Conservation (phyloP, 2,888 invertebrate genomes). For the Dryomyza anilis region DNA sequence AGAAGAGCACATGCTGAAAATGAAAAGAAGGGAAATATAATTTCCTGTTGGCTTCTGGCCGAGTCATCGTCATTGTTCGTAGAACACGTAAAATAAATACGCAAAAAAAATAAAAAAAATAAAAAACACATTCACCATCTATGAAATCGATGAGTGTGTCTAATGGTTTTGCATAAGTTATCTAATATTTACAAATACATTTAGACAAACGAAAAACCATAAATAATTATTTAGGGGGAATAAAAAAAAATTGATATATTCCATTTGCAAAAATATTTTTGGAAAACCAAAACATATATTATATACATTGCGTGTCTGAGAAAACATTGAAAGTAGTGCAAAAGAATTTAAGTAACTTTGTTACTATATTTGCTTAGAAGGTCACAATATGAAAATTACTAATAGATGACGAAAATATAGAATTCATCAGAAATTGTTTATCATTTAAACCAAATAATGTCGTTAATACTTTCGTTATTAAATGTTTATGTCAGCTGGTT, state of each 20-base stretch:
- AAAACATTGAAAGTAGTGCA: too few species aligned
- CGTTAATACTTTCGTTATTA: too few species aligned
- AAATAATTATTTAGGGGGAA: not conserved
- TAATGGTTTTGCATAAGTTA: not conserved
- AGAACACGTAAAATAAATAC: not conserved
- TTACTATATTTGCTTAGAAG: too few species aligned
- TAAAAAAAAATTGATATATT: not conserved
- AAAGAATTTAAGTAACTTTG: too few species aligned
- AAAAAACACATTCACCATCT: not conserved
- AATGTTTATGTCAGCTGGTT: too few species aligned
- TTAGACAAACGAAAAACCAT: not conserved
- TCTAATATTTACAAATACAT: not conserved
- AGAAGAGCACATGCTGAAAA: not conserved
- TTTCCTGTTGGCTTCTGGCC: slow-evolving; percentile 31
- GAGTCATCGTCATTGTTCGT: slow-evolving; percentile 15
- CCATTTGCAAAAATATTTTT: not conserved
- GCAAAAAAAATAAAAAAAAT: not conserved
- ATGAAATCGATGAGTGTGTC: slow-evolving; percentile 7
- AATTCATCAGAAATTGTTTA: too few species aligned
- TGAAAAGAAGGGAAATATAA: slow-evolving; percentile 12
- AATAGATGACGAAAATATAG: too few species aligned
- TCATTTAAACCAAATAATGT: too few species aligned
- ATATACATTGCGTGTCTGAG: too few species aligned
- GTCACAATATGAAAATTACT: too few species aligned
- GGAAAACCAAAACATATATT: too few species aligned